These are phyloP conservation scores for Delphinapterus leucas DNA, from an alignment of 2,113 vertebrate genomes.

Conservation along the genomic window DNA sequence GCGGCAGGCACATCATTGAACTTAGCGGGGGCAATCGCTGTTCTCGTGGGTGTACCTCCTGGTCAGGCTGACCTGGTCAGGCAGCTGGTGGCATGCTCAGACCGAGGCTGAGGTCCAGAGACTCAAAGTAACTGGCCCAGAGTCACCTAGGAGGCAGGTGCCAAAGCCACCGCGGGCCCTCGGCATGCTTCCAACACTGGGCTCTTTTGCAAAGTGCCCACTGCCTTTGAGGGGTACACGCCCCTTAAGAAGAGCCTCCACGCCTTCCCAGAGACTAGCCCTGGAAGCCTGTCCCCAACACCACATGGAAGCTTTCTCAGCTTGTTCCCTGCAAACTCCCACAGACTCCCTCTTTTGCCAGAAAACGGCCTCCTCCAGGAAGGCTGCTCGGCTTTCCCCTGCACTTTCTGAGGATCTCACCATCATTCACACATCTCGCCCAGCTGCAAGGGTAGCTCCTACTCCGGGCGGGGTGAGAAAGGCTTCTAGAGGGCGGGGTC, in stretches of 20 bases:
- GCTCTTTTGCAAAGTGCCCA: accelerated
- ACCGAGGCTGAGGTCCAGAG: not conserved
- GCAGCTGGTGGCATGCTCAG: not conserved
- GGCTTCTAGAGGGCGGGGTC: not conserved
- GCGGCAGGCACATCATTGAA: no score
- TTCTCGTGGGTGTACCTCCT: no score
- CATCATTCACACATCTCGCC: not conserved
- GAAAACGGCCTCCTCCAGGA: not conserved
- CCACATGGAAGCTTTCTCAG: no score
- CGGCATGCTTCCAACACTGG: not conserved
- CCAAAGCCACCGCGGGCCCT: not conserved
- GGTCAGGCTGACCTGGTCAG: no score
- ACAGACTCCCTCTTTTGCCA: not conserved
- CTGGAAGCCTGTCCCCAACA: not conserved
- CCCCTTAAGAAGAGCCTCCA: not conserved
- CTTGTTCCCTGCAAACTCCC: not conserved
- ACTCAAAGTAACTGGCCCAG: not conserved
- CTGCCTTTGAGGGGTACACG: not conserved
- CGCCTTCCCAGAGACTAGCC: not conserved
- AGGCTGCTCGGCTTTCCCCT: not conserved
- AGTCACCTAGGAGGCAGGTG: not conserved
- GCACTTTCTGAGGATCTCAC: not conserved
- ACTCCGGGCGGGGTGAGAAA: not conserved
- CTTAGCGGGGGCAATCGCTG: not conserved
- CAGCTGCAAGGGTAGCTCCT: not conserved